Evolutionary conservation across 53 echinoderm and acorn worm species (phyloP).

Genomic region (Henricia sp.): DNA sequence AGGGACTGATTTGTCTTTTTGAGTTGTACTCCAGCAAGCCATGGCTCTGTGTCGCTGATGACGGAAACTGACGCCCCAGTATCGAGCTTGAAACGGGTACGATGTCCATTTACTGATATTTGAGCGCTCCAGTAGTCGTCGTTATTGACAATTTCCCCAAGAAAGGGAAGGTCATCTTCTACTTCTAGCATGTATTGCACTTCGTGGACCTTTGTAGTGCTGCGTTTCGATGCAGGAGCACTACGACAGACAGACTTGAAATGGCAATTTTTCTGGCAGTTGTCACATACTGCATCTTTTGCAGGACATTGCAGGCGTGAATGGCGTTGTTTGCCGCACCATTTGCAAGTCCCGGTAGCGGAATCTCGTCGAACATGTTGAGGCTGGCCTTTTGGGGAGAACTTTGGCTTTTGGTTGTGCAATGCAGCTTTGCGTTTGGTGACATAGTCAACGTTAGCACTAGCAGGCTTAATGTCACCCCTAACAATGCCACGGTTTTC

Average conservation of each 20-base stretch:
- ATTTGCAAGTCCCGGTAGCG: slow-evolving; percentile 12
- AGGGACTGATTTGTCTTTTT: background rate
- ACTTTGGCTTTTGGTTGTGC: background rate
- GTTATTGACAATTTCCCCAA: slow-evolving; percentile 39
- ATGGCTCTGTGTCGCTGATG: slow-evolving; percentile 27
- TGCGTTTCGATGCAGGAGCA: slow-evolving; percentile 26
- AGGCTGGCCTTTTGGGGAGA: slow-evolving; percentile 18
- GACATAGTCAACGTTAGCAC: slow-evolving; percentile 8
- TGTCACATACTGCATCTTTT: slow-evolving; percentile 47
- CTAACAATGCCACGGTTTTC: slow-evolving; percentile 46
- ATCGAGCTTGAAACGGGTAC: slow-evolving; percentile 26
- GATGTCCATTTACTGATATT: slow-evolving; percentile 51
- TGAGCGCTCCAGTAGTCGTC: slow-evolving; percentile 56
- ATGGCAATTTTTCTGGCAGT: slow-evolving; percentile 41
- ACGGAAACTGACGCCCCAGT: slow-evolving; percentile 12
- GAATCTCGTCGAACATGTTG: background rate
- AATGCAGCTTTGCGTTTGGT: slow-evolving; percentile 14
- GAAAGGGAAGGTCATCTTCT: slow-evolving; percentile 25
- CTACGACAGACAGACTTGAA: slow-evolving; percentile 42
- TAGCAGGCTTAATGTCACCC: slow-evolving; percentile 12
- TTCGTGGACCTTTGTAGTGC: slow-evolving; percentile 41
- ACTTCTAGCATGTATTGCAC: slow-evolving; percentile 19
- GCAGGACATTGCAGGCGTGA: slow-evolving; percentile 62
- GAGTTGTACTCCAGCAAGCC: background rate
- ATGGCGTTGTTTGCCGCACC: slow-evolving; percentile 29